phyloP scores from a whole-genome alignment of 2,888 invertebrate species.

The Sylvicola cinctus region DNA sequence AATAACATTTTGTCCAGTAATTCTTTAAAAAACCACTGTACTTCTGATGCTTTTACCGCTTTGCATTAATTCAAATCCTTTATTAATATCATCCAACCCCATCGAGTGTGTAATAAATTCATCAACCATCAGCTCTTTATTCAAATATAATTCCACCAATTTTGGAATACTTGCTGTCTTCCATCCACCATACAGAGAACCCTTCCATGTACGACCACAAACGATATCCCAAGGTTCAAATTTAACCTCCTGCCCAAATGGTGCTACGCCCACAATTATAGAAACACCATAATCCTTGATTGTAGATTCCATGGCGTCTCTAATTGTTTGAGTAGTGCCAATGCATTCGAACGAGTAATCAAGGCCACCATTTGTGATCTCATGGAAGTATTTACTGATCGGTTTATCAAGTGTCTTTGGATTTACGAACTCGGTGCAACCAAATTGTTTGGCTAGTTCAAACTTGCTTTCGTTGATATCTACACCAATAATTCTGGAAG shows the following conservation, averaged over 20 bases:
- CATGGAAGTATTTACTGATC: conserved; percentile 63
- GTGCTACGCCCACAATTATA: conserved; percentile 83
- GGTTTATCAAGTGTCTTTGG: conserved; percentile 54
- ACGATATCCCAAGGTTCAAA: conserved; percentile 90
- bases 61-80: conserved; percentile 74
- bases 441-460: conserved; percentile 51
- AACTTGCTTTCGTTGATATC: conserved; percentile 63
- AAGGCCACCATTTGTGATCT: conserved; percentile 73
- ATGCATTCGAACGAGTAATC: conserved; percentile 94
- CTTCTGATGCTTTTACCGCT: conserved; percentile 36
- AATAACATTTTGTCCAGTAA: too few relatives aligned
- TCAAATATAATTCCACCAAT: conserved; percentile 57
- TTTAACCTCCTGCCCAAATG: conserved; percentile 77
- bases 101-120: conserved; percentile 66
- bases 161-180: conserved; percentile 83
- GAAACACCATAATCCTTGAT: conserved; percentile 95
- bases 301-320: conserved; percentile 50
- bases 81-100: conserved; percentile 56
- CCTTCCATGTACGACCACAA: conserved; percentile 84
- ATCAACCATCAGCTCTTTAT: conserved; percentile 59
- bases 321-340: conserved; percentile 65
- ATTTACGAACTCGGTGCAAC: conserved; percentile 76
- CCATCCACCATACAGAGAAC: conserved; percentile 76
- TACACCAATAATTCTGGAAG: conserved; percentile 60
- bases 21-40: too few relatives aligned